phyloP scores from a whole-genome alignment of 2,888 invertebrate genomes.

The Dolichomitus sp. region DNA sequence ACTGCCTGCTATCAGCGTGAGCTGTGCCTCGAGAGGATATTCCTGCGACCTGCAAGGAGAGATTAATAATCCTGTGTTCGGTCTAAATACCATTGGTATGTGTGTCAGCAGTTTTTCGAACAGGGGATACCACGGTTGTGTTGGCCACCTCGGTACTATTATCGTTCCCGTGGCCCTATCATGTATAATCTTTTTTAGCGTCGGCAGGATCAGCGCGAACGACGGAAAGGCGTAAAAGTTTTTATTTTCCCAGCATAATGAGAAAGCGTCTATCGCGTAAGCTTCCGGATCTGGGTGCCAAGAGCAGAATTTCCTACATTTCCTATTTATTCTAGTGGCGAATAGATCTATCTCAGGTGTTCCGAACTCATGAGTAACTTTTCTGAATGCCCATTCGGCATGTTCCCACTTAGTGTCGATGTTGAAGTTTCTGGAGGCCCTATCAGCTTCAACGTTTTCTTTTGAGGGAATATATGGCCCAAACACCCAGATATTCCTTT shows the following conservation, averaged over 20 bases:
- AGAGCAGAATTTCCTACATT: conserved; percentile 57
- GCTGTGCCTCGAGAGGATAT: conserved; percentile 39
- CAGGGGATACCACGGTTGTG: conserved; percentile 65
- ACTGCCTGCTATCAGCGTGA: conserved; percentile 47
- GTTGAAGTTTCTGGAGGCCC: conserved; percentile 48
- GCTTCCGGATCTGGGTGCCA: conserved; percentile 57
- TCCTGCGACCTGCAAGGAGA: conserved; percentile 15
- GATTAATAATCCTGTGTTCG: conserved; percentile 4
- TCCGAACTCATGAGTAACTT: conserved; percentile 45
- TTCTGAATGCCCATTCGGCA: conserved; percentile 29
- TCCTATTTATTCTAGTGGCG: conserved; percentile 55
- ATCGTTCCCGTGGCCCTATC: conserved; percentile 63
- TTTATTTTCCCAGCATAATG: conserved; percentile 38
- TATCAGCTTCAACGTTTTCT: conserved; percentile 63
- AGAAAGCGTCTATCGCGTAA: conserved; percentile 56
- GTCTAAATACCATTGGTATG: conserved; percentile 22
- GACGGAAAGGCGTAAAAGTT: conserved; percentile 64
- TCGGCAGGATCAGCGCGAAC: conserved; percentile 56
- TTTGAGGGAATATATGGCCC: conserved; percentile 53
- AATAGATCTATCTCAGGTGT: conserved; percentile 51
- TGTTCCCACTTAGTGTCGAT: conserved; percentile 62
- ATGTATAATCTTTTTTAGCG: conserved; percentile 48
- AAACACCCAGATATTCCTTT: conserved; percentile 45
- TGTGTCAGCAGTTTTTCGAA: background rate
- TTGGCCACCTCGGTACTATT: conserved; percentile 55